These are phyloP conservation scores for Heliconius erato DNA, from an alignment of 2,888 invertebrate species.

Conservation along the genomic window DNA sequence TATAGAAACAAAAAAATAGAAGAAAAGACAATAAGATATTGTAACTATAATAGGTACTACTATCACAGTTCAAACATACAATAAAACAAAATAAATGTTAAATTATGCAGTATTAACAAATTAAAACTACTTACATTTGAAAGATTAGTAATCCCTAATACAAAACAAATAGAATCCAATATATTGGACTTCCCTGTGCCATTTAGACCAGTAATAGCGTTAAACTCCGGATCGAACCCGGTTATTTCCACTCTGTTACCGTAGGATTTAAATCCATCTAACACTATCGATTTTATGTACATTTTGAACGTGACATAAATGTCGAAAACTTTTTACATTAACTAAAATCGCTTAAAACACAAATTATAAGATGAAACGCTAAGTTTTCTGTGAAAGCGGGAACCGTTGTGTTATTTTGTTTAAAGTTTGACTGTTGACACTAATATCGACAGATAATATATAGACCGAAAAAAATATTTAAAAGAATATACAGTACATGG, in stretches of 20 bases:
- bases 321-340: not conserved
- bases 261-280: slow-evolving; percentile 99
- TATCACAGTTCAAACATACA: not conserved
- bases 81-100: not conserved
- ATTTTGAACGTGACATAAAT: slow-evolving; percentile 81
- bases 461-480: not conserved
- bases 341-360: not conserved
- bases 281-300: slow-evolving; percentile 95
- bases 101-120: not conserved
- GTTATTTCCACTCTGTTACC: slow-evolving; percentile 96
- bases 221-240: slow-evolving; percentile 97
- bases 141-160: slow-evolving; percentile 97
- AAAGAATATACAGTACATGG: too few relatives aligned
- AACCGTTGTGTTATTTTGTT: slow-evolving; percentile 45
- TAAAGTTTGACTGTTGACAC: slow-evolving; percentile 39
- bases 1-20: not conserved
- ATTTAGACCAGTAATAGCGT: slow-evolving; percentile 99
- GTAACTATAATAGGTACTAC: too few relatives aligned
- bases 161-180: slow-evolving; percentile 98
- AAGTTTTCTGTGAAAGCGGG: slow-evolving; percentile 34
- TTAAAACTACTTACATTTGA: slow-evolving; percentile 89
- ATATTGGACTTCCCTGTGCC: slow-evolving; percentile 99
- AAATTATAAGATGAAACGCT: not conserved
- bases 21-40: not conserved
- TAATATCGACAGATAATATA: not conserved